These are phyloP conservation scores for Chalcosyrphus nemorum DNA, from an alignment of 2,888 invertebrate species.

Conservation along the genomic window DNA sequence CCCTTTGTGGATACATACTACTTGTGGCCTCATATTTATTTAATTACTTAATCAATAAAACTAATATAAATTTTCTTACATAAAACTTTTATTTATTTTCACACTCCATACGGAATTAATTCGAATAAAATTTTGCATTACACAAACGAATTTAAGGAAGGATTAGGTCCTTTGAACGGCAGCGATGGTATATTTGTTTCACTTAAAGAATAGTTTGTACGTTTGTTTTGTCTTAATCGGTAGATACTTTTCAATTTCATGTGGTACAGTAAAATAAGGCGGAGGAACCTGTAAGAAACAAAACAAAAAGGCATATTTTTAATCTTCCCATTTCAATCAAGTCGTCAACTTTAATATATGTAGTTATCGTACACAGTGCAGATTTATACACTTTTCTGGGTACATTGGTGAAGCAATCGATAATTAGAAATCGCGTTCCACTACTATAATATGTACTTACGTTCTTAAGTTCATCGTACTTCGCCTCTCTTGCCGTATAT, in stretches of 20 bases:
- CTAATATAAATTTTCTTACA: conserved; percentile 4
- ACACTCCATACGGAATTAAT: background rate
- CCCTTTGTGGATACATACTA: background rate
- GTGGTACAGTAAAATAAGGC: conserved; percentile 86
- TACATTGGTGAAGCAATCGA: no score
- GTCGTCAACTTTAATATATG: no score
- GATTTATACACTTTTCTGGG: no score
- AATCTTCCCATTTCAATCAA: no score
- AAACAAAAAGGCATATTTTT: no score
- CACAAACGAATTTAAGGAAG: background rate
- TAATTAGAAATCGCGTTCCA: no score
- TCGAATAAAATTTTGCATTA: background rate
- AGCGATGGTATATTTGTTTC: conserved; percentile 18
- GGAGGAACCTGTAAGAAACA: conserved; percentile 83
- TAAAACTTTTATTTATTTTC: conserved; percentile 34
- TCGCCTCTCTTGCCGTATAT: conserved; percentile 90
- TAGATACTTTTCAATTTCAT: conserved; percentile 86
- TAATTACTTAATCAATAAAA: conserved; percentile 6
- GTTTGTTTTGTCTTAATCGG: conserved; percentile 83
- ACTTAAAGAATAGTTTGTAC: conserved; percentile 81
- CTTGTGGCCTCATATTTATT: no score
- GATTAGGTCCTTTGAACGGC: conserved; percentile 1
- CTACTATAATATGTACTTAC: no score
- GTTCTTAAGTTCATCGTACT: conserved; percentile 85
- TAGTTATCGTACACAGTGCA: no score